These are phyloP conservation scores for Drosophila kambysellisi DNA, from an alignment of 2,888 invertebrate species.

Conservation along the genomic window DNA sequence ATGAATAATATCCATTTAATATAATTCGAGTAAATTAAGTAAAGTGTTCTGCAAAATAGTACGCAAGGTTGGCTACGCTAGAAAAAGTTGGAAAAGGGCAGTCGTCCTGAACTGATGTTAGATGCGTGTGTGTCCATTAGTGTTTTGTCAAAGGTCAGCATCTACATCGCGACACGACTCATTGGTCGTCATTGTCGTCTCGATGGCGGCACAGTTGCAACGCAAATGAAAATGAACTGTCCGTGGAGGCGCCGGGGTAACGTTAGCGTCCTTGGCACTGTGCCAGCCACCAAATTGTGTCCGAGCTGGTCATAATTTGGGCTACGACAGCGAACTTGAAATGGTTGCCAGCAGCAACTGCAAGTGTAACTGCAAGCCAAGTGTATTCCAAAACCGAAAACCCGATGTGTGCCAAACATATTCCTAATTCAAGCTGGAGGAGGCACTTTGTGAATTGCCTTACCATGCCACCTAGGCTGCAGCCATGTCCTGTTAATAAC, in stretches of 20 bases:
- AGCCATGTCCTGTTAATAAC: conserved; percentile 71
- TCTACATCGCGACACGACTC: conserved; percentile 11
- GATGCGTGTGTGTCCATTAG: conserved; percentile 54
- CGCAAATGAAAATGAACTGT: conserved; percentile 77
- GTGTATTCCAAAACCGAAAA: background rate
- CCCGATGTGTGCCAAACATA: background rate
- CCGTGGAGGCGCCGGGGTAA: conserved; percentile 53
- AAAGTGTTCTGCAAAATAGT: conserved; percentile 15
- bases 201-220: conserved; percentile 75
- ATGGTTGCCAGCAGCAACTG: conserved; percentile 32
- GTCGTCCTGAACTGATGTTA: conserved; percentile 14
- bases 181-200: conserved; percentile 59
- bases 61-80: conserved; percentile 41
- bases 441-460: conserved; percentile 67
- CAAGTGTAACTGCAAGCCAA: conserved; percentile 26
- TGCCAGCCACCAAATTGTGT: conserved; percentile 73
- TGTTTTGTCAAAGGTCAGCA: conserved; percentile 57
- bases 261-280: conserved; percentile 67
- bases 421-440: background rate
- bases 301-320: conserved; percentile 73
- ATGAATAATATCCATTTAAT: background rate
- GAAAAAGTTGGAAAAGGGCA: conserved; percentile 1
- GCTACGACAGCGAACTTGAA: conserved; percentile 57
- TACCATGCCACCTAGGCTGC: conserved; percentile 32
- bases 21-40: background rate